Base-by-base conservation (phyloP, 2,888 invertebrate species). In the Geophilus truncorum region DNA sequence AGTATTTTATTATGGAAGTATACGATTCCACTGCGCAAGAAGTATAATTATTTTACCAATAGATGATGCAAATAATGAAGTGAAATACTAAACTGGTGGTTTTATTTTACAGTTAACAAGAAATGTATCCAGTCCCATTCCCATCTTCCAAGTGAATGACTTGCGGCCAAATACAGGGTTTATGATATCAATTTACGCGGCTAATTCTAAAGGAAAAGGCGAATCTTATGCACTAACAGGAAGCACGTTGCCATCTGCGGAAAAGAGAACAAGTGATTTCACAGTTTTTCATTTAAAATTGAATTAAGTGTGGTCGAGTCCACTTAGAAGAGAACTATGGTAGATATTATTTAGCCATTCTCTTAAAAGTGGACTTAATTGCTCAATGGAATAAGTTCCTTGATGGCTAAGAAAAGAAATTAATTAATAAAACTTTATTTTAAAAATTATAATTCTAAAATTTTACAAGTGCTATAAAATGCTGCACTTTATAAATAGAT, bases 1-100 rank as follows among this genome's bases (percentile, higher is more conserved):
- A 95, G 87, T 92, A 92, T 88, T 95, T 94, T 87, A 89, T 94
- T 80, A 89, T 94, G 83, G 94, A 94, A 88, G 93, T 93, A 84
- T 89, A 93, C 79, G 93, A 94, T 85, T 86, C 93, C 83, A 92
- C 92, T 1, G 90, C 79, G 5, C 79, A 81, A 21, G 79, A 81
- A 81, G 82, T 82, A 81, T 25, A 4, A n/a, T n/a, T n/a, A n/a
- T n/a, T n/a, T n/a, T n/a, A n/a, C n/a, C n/a, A n/a, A n/a, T n/a
- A 75, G 5, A 18, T 23, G 4, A 28, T 75, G 7, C 23, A 21
- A 21, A 5, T 25, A 75, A 75, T 4, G 3, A 3, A 75, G 12
- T 75, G 7, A 25, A 75, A 23, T 18, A 4, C 21, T 32, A 6
- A 32, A 28, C 4, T n/a, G n/a, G 23, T 75, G 1, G 10, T 34